phyloP scores from a whole-genome alignment of 2,797 vertebrate species.

The Smutsia gigantea region DNA sequence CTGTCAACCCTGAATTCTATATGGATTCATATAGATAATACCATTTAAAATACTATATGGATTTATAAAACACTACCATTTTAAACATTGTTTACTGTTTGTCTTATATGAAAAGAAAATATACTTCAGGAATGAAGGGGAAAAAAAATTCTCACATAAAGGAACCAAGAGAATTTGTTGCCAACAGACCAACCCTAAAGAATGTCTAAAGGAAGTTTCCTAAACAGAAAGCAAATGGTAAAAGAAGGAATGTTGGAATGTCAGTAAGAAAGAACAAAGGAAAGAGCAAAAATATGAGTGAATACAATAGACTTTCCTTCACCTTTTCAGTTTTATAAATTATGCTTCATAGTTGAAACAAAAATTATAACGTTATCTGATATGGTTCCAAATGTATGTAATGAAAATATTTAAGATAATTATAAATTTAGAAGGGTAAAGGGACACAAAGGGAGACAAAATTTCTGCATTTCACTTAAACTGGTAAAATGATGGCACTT shows the following conservation, averaged over 20 bases:
- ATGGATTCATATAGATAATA: neutral
- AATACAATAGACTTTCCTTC: neutral
- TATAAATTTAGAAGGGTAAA: neutral
- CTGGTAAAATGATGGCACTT: constrained; percentile 9
- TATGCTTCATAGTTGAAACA: constrained; percentile 8
- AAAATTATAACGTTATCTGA: neutral
- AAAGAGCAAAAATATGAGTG: neutral
- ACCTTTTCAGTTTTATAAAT: neutral
- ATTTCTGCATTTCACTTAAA: constrained; percentile 1
- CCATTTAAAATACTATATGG: too few species aligned
- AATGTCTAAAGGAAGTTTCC: constrained; percentile 3
- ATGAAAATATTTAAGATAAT: constrained; percentile 23
- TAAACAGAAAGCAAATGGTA: constrained; percentile 17
- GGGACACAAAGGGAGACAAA: neutral
- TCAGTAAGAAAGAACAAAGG: neutral
- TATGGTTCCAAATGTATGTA: neutral
- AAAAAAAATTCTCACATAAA: neutral
- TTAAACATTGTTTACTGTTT: neutral
- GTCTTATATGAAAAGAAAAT: neutral
- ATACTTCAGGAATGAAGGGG: neutral
- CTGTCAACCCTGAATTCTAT: neutral
- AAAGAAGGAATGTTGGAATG: neutral
- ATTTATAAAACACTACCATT: neutral
- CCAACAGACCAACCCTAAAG: neutral
- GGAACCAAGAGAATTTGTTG: constrained; percentile 15